A percentile compares a stretch with the other conserved stretches of the same genome.
phyloP scores from a whole-genome alignment of 2,113 vertebrate species.

The Nesogale talazaci region DNA sequence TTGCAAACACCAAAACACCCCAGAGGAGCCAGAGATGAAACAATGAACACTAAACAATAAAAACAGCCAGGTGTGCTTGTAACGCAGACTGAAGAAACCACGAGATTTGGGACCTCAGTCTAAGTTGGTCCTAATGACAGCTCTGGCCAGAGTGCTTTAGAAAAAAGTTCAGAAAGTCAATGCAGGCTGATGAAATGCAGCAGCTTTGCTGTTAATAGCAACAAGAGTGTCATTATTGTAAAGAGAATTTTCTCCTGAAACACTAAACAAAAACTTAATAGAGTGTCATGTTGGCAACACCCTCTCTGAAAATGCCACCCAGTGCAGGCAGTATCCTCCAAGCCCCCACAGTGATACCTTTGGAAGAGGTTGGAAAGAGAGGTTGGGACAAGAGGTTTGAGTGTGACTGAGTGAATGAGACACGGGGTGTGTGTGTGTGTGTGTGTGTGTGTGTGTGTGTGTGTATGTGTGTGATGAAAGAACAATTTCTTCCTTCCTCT shows the following conservation, averaged over 20 bases:
- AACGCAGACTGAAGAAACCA: background rate
- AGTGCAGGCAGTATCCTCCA: background rate
- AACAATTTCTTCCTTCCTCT: background rate
- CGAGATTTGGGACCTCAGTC: background rate
- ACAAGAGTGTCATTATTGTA: background rate
- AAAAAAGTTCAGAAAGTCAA: background rate
- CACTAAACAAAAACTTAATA: background rate
- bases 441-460: background rate
- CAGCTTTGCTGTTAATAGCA: background rate
- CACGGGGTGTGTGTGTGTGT: too few relatives aligned
- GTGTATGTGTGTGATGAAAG: background rate
- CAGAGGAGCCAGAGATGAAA: background rate
- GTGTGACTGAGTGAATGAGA: background rate
- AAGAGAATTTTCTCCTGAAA: background rate
- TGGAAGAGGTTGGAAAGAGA: background rate
- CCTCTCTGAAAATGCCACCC: background rate
- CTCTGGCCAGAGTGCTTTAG: background rate
- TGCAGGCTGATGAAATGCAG: background rate
- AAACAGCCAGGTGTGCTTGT: background rate
- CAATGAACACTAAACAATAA: background rate
- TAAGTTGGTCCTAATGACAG: background rate
- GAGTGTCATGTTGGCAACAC: background rate
- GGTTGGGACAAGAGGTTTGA: background rate
- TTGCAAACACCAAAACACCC: background rate
- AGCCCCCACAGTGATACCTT: too few relatives aligned